Conservation (phyloP, 2,113 vertebrate genomes). For the Dasyprocta punctata region DNA sequence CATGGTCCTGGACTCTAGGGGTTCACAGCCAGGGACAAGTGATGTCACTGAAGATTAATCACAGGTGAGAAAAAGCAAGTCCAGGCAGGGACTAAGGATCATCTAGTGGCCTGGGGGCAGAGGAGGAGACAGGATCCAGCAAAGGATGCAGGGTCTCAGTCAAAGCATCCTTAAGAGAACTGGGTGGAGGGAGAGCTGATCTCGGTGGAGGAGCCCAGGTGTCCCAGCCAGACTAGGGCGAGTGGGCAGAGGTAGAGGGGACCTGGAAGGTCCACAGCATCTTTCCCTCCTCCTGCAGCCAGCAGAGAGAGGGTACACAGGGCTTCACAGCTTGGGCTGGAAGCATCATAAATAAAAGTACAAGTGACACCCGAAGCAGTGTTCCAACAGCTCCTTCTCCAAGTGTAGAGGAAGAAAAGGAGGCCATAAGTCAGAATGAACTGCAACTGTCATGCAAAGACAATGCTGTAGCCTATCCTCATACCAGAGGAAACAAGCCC, state of each 20-base stretch:
- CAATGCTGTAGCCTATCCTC: rapidly evolving
- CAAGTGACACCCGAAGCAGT: not conserved
- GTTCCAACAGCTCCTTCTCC: no score
- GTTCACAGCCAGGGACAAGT: not conserved
- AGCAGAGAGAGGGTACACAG: not conserved
- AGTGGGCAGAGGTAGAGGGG: not conserved
- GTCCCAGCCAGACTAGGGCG: no score
- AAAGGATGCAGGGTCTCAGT: not conserved
- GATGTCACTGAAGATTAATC: not conserved
- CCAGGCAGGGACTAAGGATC: not conserved
- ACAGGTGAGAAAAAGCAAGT: not conserved
- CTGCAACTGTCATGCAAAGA: not conserved
- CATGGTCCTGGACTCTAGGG: no score
- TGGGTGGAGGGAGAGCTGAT: not conserved
- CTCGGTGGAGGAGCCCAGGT: no score
- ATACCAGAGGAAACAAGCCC: not conserved
- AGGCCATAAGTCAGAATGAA: not conserved
- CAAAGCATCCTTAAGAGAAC: not conserved
- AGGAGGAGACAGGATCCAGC: not conserved
- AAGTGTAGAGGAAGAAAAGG: no score
- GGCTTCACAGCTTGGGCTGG: no score
- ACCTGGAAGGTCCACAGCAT: no score
- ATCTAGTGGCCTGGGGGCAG: not conserved
- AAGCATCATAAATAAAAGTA: no score
- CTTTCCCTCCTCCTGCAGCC: not conserved